Percentiles rank a stretch among this genome's conserved stretches.
Evolutionary conservation across 2,888 invertebrate species (phyloP).

Genomic region (Lasioglossum lativentre): DNA sequence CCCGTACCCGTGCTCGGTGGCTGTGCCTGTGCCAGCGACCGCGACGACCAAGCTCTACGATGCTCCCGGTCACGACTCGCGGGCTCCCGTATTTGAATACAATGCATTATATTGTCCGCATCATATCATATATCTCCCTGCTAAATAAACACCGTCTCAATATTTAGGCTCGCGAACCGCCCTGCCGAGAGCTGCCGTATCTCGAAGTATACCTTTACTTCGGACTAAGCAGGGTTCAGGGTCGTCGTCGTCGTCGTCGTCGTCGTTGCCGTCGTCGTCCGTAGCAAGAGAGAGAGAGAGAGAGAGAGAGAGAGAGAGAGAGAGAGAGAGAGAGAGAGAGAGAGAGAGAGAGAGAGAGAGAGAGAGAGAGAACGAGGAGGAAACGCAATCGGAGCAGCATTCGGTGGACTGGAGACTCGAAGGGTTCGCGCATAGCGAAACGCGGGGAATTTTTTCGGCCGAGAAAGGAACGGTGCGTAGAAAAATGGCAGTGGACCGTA

Average conservation of each 20-base stretch:
- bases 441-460: not conserved
- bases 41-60: slow-evolving; percentile 66
- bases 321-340: not conserved
- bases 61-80: slow-evolving; percentile 84
- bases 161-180: slow-evolving; percentile 82
- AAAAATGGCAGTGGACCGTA: not conserved
- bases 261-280: not conserved
- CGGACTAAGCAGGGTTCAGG: slow-evolving; percentile 60
- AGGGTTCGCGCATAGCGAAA: not conserved
- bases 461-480: not conserved
- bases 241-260: slow-evolving; percentile 33
- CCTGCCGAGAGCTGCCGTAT: slow-evolving; percentile 60
- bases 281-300: slow-evolving; percentile 5
- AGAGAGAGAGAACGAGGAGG: not conserved
- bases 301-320: slow-evolving; percentile 6
- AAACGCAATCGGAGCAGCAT: not conserved
- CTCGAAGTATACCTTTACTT: slow-evolving; percentile 46
- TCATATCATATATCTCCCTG: slow-evolving; percentile 84
- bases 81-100: slow-evolving; percentile 85
- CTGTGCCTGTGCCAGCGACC: slow-evolving; percentile 60
- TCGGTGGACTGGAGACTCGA: not conserved
- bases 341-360: slow-evolving; percentile 12
- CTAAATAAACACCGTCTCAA: slow-evolving; percentile 84
- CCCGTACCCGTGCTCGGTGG: not conserved
- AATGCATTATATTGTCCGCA: slow-evolving; percentile 85